Evolutionary conservation across 2,113 vertebrate genomes (phyloP).

Genomic region (Nyctereutes procyonoides): DNA sequence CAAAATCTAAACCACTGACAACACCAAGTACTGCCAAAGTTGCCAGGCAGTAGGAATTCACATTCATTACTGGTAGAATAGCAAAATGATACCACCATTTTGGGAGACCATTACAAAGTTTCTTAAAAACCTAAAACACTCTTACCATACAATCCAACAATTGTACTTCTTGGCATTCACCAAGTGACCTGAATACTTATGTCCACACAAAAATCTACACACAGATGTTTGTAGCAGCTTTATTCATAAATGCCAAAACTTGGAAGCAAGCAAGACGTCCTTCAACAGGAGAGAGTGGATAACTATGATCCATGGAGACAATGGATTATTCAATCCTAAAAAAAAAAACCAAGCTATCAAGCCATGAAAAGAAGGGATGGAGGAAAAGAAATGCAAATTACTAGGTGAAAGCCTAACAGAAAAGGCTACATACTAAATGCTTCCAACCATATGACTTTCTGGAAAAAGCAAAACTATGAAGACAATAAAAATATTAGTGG

Average conservation of each 20-base stretch:
- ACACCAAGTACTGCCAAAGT: neutral
- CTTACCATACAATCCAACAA: neutral
- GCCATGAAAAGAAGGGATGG: neutral
- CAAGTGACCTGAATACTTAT: neutral
- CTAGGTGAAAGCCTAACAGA: neutral
- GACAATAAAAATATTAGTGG: neutral
- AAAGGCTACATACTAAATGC: neutral
- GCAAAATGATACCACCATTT: neutral
- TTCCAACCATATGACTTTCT: neutral
- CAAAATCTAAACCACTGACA: neutral
- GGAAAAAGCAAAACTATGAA: neutral
- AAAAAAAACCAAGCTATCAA: neutral
- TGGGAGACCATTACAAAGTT: neutral
- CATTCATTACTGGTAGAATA: neutral
- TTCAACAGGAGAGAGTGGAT: neutral
- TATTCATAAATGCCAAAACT: neutral
- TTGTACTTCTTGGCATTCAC: neutral
- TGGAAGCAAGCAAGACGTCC: neutral
- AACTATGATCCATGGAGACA: neutral
- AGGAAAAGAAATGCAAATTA: neutral
- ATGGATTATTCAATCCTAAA: neutral
- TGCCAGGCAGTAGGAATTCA: neutral
- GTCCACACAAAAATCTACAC: constrained; percentile 9
- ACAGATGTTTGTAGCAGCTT: neutral
- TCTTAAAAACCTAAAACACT: constrained; percentile 42